Conservation (phyloP, 2,888 invertebrate species). For the Bombyx huttoni region DNA sequence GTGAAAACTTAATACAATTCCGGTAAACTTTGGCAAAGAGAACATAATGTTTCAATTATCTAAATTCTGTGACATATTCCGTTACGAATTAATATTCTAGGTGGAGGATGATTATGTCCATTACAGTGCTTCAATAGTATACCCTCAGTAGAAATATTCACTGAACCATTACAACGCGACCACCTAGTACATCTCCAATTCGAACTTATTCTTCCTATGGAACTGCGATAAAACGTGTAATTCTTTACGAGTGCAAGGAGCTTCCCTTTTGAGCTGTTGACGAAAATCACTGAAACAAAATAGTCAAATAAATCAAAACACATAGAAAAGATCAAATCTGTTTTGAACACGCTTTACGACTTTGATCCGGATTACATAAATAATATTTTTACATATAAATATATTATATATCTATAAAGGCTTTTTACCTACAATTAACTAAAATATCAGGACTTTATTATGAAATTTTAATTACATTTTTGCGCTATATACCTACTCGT, state of each 20-base stretch:
- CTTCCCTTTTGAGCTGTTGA: slow-evolving; percentile 23
- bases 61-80: slow-evolving; percentile 1
- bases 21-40: too few relatives aligned
- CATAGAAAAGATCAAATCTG: too few relatives aligned
- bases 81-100: slow-evolving; percentile 13
- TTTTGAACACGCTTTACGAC: too few relatives aligned
- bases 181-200: slow-evolving; percentile 36
- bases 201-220: slow-evolving; percentile 5
- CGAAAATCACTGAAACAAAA: slow-evolving; percentile 20
- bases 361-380: too few relatives aligned
- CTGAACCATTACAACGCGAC: slow-evolving; percentile 30
- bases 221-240: slow-evolving; percentile 26
- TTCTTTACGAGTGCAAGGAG: slow-evolving; percentile 23
- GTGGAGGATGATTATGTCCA: slow-evolving; percentile 23
- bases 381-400: too few relatives aligned
- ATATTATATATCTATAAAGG: too few relatives aligned
- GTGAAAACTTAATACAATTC: too few relatives aligned
- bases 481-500: too few relatives aligned
- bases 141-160: slow-evolving; percentile 23
- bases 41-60: not conserved
- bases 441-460: too few relatives aligned
- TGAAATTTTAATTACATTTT: too few relatives aligned
- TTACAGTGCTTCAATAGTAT: slow-evolving; percentile 15
- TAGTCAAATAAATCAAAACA: not conserved
- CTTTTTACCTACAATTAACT: too few relatives aligned